Evolutionary conservation across 1,140 invertebrate genomes (phyloP), one percentile per base, ranked within the genome.

Genomic region (Phymorhynchus buccinoides): DNA sequence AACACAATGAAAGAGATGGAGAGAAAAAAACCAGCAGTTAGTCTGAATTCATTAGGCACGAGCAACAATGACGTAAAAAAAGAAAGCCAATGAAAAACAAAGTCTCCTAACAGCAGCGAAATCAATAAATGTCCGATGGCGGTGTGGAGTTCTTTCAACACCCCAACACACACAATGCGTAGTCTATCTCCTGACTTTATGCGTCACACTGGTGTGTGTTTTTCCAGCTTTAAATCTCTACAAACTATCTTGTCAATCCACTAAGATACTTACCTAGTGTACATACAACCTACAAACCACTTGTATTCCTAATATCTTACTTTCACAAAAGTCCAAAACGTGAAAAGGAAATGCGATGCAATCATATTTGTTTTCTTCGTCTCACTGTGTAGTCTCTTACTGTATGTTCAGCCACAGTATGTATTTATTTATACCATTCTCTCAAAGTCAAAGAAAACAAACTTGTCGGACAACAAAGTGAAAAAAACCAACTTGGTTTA

Each of bases 1-100:
- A n/a, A 41, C 14, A 75, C 35, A 35, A 71, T 71, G 14, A 35
- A 30, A 1, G 30, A 66, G 41, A 75, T 75, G 73, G 9, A 62
- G 9, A 75, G 73, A 14, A 42, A 75, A 39, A 14, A 14, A 14
- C 39, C 39, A 75, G 73, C 73, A 41, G 73, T 75, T 75, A 75
- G 73, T 75, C 6, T 6, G 22, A 75, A 14, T n/a, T 75, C 73
- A 75, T 75, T 75, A 75, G 73, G 73, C 73, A 75, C 37, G 37
- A 75, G 73, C 37, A 75, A 75, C 73, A 71, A 71, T 71, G 73
- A 75, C 27, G 35, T 27, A 3, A 75, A 22, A 66, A 66, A 14
- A 22, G 37, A 75, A 75, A 3, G 37, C 73, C 39, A 41, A 75
- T 37, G 7, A 71, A 27, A 68, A 52, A 18, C 12, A 62, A 14